Evolutionary conservation across 2,797 vertebrate genomes (phyloP), one percentile per base, ranked within the genome.

Genomic region (Labroides dimidiatus): DNA sequence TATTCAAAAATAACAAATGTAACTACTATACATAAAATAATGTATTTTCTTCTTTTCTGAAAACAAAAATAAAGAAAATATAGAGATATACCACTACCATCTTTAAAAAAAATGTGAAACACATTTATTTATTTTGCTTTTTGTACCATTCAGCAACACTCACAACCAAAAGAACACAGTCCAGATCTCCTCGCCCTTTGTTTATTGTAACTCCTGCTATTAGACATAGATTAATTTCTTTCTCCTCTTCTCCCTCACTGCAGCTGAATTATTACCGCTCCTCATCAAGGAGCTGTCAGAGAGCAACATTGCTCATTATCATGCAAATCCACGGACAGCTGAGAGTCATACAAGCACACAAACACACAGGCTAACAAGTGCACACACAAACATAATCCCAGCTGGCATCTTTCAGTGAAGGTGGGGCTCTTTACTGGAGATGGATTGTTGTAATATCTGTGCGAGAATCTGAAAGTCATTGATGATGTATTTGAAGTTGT

Each of bases 291-390:
- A 65, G 30, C 58, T 66, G 64, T 67, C 74, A 67, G 63, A 78
- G 66, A 74, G 75, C 73, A 74, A 33, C 64, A 21, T 3, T 1
- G 65, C 64, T 87, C 61, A 87, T 86, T 89, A 78, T 82, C 67
- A 82, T 84, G 78, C 66, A 85, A 84, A 89, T 90, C 66, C 81
- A 76, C 27, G 14, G 51, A 70, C 70, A 53, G 64, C 58, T 61
- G 50, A 71, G 64, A 70, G 61, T 53, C 54, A 20, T 17, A 48
- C 36, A 33, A 24, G 59, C 59, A 53, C 69, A 47, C 43, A 48
- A n/a, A 27, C 24, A 3, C 24, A 27, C 24, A 45, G 20, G 36
- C 51, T 13, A 33, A 48, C 61, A 62, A 41, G 48, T 52, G 39
- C 62, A 56, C 69, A 64, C 36, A 52, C 70, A 75, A 24, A 73